These are phyloP conservation scores for Caenorhabditis imperialis DNA, from an alignment of 2,888 invertebrate genomes.

Conservation along the genomic window DNA sequence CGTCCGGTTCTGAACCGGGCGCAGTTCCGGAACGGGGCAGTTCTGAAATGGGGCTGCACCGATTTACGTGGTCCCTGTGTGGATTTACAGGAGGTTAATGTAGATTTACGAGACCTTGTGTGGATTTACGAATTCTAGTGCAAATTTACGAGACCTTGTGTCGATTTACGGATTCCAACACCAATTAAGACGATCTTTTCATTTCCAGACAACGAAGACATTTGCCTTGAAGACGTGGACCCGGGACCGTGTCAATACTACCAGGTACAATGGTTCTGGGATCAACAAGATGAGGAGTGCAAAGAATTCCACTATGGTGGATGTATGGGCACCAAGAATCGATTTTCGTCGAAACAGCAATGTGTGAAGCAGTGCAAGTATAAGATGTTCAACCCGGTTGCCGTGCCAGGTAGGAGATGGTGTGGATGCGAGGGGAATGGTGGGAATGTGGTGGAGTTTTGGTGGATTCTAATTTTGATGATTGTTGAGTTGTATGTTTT, in stretches of 20 bases:
- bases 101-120: no score
- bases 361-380: slow-evolving; percentile 74
- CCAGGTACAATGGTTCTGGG: slow-evolving; percentile 73
- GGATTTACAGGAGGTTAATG: no score
- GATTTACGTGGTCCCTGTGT: no score
- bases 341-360: slow-evolving; percentile 70
- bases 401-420: slow-evolving; percentile 65
- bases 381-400: slow-evolving; percentile 72
- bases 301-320: slow-evolving; percentile 75
- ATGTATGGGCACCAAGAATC: slow-evolving; percentile 73
- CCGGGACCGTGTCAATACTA: slow-evolving; percentile 75
- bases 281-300: slow-evolving; percentile 66
- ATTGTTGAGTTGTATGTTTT: background rate
- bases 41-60: no score
- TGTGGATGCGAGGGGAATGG: slow-evolving; percentile 4
- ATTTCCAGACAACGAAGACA: slow-evolving; percentile 60
- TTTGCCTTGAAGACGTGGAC: slow-evolving; percentile 62
- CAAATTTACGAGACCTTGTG: no score
- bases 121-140: no score
- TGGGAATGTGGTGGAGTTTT: background rate
- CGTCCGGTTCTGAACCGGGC: no score
- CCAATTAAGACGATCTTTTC: no score
- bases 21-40: no score
- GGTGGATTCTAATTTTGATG: background rate
- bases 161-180: no score